A percentile compares a stretch with the other conserved stretches of the same genome.
phyloP scores from a whole-genome alignment of 2,797 vertebrate species.

The Cottoperca gobio region DNA sequence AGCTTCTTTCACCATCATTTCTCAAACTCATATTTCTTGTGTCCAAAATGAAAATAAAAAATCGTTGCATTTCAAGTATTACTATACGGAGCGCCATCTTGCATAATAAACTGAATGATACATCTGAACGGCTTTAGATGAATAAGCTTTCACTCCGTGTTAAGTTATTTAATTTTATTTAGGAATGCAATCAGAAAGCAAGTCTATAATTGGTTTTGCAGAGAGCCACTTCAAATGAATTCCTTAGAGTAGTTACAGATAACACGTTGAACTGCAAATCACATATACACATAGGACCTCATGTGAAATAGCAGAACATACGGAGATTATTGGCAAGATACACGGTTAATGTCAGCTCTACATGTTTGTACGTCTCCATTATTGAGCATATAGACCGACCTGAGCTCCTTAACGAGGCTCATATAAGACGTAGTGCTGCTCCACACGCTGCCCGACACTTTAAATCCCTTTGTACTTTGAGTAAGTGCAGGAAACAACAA shows the following conservation, averaged over 20 bases:
- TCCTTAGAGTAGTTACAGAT: background rate
- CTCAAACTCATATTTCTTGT: background rate
- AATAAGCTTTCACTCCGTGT: background rate
- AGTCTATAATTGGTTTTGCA: background rate
- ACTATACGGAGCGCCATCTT: background rate
- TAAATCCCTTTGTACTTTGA: conserved; percentile 54
- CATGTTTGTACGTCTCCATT: background rate
- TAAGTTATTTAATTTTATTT: background rate
- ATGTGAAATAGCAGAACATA: background rate
- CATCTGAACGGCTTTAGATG: background rate
- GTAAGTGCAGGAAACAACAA: conserved; percentile 50
- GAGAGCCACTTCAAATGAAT: background rate
- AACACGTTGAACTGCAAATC: background rate
- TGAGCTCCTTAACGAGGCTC: conserved; percentile 35
- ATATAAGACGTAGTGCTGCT: conserved; percentile 30
- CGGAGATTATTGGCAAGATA: background rate
- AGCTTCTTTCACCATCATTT: background rate
- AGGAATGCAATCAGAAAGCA: background rate
- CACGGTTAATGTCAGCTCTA: background rate
- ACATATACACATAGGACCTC: background rate
- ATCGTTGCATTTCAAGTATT: background rate
- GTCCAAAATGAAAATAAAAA: background rate
- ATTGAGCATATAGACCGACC: background rate
- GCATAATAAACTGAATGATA: background rate
- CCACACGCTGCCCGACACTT: conserved; percentile 30